phyloP scores from a whole-genome alignment of 1,140 invertebrate genomes.

The Zaprionus tsacasi region DNA sequence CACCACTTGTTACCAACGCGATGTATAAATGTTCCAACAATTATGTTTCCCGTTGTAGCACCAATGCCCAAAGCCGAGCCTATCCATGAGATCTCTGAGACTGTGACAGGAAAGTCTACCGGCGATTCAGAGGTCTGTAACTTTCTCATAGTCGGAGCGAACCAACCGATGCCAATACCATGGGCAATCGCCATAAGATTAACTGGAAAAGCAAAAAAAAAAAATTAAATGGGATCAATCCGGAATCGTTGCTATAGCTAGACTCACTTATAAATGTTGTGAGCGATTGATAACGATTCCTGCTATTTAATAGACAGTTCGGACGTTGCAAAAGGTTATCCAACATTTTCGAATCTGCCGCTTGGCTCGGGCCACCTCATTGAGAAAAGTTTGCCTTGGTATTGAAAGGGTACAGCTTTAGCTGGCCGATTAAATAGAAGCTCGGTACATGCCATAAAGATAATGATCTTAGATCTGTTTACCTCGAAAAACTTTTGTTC shows the following conservation, averaged over 20 bases:
- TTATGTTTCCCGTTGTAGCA: conserved; percentile 61
- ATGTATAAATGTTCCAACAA: conserved; percentile 43
- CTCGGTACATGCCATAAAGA: conserved; percentile 27
- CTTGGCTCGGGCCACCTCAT: background rate
- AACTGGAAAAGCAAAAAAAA: conserved; percentile 28
- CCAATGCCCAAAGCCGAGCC: conserved; percentile 65
- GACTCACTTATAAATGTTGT: conserved; percentile 67
- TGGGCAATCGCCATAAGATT: conserved; percentile 69
- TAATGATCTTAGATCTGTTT: conserved; percentile 5
- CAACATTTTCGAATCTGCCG: conserved; percentile 47
- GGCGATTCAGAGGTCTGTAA: conserved; percentile 52
- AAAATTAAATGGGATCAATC: background rate
- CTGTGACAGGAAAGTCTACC: conserved; percentile 44
- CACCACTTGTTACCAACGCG: conserved; percentile 56
- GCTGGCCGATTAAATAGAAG: conserved; percentile 26
- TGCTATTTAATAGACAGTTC: conserved; percentile 57
- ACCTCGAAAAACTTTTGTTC: conserved; percentile 1
- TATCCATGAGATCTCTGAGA: conserved; percentile 67
- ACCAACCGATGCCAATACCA: conserved; percentile 67
- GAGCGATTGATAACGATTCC: conserved; percentile 67
- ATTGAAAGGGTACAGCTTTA: conserved; percentile 7
- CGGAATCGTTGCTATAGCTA: background rate
- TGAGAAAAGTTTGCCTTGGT: background rate
- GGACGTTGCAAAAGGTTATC: conserved; percentile 37
- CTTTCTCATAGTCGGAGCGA: conserved; percentile 57